These are phyloP conservation scores for Diplodus puntazzo DNA, from an alignment of 2,797 vertebrate species.

Conservation along the genomic window DNA sequence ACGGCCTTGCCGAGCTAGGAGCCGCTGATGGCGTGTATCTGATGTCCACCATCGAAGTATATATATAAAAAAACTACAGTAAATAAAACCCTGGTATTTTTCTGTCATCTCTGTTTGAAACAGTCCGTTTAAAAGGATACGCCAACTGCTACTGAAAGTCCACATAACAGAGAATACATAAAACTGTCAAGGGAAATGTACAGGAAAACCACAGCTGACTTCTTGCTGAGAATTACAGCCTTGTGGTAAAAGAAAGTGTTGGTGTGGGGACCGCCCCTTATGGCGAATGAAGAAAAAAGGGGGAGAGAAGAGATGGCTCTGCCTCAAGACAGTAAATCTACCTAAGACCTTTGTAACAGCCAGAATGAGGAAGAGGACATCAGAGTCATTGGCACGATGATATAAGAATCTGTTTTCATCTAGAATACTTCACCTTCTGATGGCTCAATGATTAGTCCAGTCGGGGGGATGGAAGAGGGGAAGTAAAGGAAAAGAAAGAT, in stretches of 20 bases:
- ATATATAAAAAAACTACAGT: not conserved
- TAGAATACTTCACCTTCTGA: slow-evolving; percentile 66
- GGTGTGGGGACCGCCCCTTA: slow-evolving; percentile 51
- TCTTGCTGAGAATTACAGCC: slow-evolving; percentile 71
- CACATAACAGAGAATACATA: slow-evolving; percentile 55
- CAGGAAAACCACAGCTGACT: slow-evolving; percentile 71
- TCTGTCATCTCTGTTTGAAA: slow-evolving; percentile 22
- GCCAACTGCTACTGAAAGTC: slow-evolving; percentile 47
- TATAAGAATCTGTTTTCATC: slow-evolving; percentile 76
- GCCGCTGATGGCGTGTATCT: slow-evolving; percentile 33
- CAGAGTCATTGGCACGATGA: slow-evolving; percentile 53
- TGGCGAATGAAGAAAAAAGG: slow-evolving; percentile 30
- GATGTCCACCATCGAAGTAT: slow-evolving; percentile 35
- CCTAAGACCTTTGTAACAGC: slow-evolving; percentile 10
- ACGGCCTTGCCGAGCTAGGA: slow-evolving; percentile 24
- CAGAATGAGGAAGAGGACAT: slow-evolving; percentile 42
- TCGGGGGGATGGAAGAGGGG: slow-evolving; percentile 47
- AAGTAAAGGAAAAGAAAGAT: slow-evolving; percentile 11
- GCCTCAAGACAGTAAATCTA: slow-evolving; percentile 55
- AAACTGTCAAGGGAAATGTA: slow-evolving; percentile 67
- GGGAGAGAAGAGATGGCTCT: slow-evolving; percentile 28
- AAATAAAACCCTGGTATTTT: slow-evolving; percentile 29
- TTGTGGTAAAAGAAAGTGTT: slow-evolving; percentile 60
- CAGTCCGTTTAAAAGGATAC: slow-evolving; percentile 15
- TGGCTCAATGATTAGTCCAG: slow-evolving; percentile 69